Evolutionary conservation across 2,888 invertebrate genomes (phyloP), one percentile per base, ranked within the genome.

Genomic region (Bhutanitis thaidina): DNA sequence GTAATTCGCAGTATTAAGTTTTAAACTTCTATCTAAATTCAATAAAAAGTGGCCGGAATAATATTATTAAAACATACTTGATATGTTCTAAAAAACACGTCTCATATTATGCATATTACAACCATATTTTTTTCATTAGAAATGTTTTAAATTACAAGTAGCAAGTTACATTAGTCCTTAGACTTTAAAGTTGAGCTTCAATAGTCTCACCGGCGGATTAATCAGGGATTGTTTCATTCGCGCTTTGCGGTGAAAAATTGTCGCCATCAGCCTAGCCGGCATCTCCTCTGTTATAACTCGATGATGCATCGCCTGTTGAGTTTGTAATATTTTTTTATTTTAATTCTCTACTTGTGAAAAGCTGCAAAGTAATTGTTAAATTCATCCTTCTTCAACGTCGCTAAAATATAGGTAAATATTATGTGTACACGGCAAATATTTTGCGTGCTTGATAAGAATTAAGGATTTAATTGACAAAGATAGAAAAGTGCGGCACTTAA

Each of bases 161-260:
- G 74, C 83, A 84, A 84, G 57, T 60, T 43, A 0, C 0, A 9
- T 54, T 0, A 12, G 9, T 58, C 65, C 10, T 8, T 3, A 4
- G 54, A 59, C 61, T 66, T 60, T 66, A 61, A 62, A 65, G 63
- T 64, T 59, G 53, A 61, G 69, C 73, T 71, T 78, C 79, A 81
- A 85, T 84, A 80, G 73, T 78, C 83, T 76, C 79, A 72, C 73
- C 67, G 79, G 73, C 62, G 84, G 85, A 81, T 87, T 88, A 88
- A 88, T 87, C 87, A 77, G 74, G 74, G 71, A 82, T 85, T 81
- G 86, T 83, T 82, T 71, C 71, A 73, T 77, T 79, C 73, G 72
- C 75, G 71, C 72, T 74, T 71, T 66, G 63, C 68, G 64, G 69
- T 86, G 88, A 89, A 82, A 86, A 86, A 88, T 86, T 82, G 88